phyloP scores from a whole-genome alignment of 2,797 vertebrate species.

The Platalea minor region DNA sequence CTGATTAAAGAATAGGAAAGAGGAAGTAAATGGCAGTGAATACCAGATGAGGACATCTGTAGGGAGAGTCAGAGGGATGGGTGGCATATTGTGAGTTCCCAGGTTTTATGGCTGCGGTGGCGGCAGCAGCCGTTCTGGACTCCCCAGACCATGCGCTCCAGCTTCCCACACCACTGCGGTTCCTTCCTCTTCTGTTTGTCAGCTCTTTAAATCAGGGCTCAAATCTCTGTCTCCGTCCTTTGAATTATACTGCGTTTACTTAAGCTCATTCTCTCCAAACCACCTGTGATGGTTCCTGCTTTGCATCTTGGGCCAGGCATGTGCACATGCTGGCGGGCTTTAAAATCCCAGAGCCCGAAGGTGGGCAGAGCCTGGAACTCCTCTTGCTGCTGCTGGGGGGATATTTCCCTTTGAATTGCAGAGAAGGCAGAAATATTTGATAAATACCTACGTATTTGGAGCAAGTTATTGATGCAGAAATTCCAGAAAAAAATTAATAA shows the following conservation, averaged over 20 bases:
- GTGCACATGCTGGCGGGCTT: rapidly evolving
- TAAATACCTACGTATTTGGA: not conserved
- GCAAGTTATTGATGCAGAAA: not conserved
- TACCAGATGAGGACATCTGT: not conserved
- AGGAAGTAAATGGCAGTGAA: not conserved
- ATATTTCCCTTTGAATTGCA: not conserved
- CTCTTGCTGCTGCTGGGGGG: not conserved
- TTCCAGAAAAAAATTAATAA: not conserved
- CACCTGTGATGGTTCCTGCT: not conserved
- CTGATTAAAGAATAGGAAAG: not conserved
- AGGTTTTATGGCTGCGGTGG: not conserved
- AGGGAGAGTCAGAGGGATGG: not conserved
- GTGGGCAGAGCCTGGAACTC: not conserved
- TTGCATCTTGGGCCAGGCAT: not conserved
- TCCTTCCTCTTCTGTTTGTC: not conserved
- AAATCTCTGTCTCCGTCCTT: not conserved
- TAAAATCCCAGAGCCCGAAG: not conserved
- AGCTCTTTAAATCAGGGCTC: not conserved
- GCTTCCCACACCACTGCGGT: not conserved
- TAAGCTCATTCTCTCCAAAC: not conserved
- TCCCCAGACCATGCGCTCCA: not conserved
- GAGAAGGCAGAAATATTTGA: not conserved
- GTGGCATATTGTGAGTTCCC: not conserved
- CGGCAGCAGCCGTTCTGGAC: not conserved
- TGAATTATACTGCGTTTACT: not conserved